Conservation (phyloP, 2,888 invertebrate species). For the Agrotis segetum region DNA sequence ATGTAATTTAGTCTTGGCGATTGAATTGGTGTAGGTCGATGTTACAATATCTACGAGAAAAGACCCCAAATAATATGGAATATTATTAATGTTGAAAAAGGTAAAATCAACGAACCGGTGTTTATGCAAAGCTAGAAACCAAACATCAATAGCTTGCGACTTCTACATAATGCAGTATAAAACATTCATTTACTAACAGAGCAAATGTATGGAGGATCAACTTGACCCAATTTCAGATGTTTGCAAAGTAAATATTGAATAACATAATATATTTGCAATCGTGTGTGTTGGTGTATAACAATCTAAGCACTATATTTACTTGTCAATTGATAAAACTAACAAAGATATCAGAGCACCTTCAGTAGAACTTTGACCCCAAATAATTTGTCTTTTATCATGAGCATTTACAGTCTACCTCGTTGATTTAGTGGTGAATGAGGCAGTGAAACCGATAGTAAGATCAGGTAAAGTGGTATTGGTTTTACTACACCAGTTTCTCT, state of each 20-base stretch:
- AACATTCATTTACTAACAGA: not conserved
- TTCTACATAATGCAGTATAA: not conserved
- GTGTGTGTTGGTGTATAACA: constrained; percentile 16
- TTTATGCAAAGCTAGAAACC: not conserved
- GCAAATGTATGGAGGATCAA: constrained; percentile 6
- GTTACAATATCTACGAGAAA: not conserved
- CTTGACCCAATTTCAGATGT: constrained; percentile 48
- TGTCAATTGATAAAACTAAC: constrained; percentile 7
- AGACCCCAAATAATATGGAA: no score
- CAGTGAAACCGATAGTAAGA: not conserved
- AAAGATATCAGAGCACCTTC: constrained; percentile 5
- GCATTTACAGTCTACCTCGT: no score
- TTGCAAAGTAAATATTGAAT: constrained; percentile 35
- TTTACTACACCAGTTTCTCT: not conserved
- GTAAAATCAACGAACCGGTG: no score
- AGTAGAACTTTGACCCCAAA: not conserved
- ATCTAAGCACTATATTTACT: constrained; percentile 33
- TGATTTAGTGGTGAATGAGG: no score
- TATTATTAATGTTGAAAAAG: not conserved
- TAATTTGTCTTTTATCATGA: not conserved
- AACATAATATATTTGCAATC: constrained; percentile 37
- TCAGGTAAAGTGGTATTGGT: not conserved
- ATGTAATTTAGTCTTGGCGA: no score
- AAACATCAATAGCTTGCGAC: not conserved
- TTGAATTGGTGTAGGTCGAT: no score